Percentiles rank a stretch among this genome's conserved stretches.
Conservation (phyloP, 1,140 invertebrate species). For the Trachymyrmex septentrionalis region DNA sequence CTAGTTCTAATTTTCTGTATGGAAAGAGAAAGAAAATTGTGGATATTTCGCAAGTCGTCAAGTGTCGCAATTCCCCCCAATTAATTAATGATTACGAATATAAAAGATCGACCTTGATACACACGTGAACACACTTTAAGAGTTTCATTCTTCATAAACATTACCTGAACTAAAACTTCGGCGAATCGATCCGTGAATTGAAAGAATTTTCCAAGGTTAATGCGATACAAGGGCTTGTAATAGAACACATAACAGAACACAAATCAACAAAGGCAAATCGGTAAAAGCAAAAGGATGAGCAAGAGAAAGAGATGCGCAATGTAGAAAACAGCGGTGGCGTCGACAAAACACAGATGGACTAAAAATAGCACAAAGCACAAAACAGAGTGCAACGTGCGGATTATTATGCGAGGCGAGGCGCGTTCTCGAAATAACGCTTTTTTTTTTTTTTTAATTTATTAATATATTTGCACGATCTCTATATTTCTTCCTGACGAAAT, state of each 20-base stretch:
- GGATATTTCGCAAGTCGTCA: background rate
- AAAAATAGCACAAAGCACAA: constrained; percentile 56
- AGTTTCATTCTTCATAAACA: background rate
- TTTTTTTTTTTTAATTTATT: background rate
- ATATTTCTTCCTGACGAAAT: constrained; percentile 6
- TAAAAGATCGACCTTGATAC: background rate
- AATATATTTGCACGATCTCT: background rate
- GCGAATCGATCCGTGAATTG: background rate
- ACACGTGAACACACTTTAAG: background rate
- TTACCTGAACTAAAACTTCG: background rate
- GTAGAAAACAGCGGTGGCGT: constrained; percentile 36
- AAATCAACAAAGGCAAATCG: background rate
- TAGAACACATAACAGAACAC: too few species aligned
- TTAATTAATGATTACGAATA: background rate
- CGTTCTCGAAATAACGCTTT: constrained; percentile 49
- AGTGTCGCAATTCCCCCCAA: background rate
- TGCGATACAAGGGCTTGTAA: background rate
- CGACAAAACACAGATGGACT: constrained; percentile 50
- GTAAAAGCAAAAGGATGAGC: background rate
- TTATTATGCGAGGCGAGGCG: constrained; percentile 48
- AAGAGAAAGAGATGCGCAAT: constrained; percentile 25
- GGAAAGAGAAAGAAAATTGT: background rate
- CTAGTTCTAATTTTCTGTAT: background rate
- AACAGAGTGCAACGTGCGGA: constrained; percentile 55
- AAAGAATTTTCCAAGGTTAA: background rate